These are phyloP conservation scores for Seira ritae DNA, from an alignment of 2,888 invertebrate genomes.

Conservation along the genomic window DNA sequence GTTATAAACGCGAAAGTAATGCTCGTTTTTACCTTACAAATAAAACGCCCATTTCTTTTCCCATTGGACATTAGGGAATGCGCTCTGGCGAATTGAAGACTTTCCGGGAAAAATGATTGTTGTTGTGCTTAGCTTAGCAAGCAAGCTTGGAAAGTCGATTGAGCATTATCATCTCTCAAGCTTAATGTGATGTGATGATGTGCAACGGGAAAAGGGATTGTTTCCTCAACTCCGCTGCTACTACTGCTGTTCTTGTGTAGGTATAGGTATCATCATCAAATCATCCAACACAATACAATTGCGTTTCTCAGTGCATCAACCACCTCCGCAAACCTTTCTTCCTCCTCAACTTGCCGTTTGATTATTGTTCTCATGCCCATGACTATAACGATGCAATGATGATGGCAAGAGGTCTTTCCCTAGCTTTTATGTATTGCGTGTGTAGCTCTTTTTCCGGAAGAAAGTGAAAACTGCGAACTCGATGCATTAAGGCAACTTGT, in stretches of 20 bases:
- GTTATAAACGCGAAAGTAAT: slow-evolving; percentile 25
- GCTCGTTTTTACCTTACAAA: slow-evolving; percentile 44
- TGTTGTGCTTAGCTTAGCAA: background rate
- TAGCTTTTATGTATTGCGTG: too few species aligned
- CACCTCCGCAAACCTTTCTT: too few species aligned
- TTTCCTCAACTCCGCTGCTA: background rate
- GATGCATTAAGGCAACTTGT: too few species aligned
- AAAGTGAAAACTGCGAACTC: too few species aligned
- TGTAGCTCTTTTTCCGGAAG: too few species aligned
- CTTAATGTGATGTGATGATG: background rate
- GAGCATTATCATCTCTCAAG: slow-evolving; percentile 8
- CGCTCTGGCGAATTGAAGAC: slow-evolving; percentile 51
- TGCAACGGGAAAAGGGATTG: background rate
- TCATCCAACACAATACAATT: too few species aligned
- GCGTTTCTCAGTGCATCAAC: too few species aligned
- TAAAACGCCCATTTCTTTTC: slow-evolving; percentile 56
- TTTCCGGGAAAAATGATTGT: slow-evolving; percentile 62
- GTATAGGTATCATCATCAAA: too few species aligned
- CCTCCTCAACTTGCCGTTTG: too few species aligned
- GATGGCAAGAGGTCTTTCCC: too few species aligned
- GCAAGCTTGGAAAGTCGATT: background rate
- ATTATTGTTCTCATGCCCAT: too few species aligned
- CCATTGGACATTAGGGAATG: slow-evolving; percentile 59
- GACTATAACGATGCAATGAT: too few species aligned
- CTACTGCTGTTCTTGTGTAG: background rate